Conservation (phyloP, 2,113 vertebrate species). For the Engraulis encrasicolus region DNA sequence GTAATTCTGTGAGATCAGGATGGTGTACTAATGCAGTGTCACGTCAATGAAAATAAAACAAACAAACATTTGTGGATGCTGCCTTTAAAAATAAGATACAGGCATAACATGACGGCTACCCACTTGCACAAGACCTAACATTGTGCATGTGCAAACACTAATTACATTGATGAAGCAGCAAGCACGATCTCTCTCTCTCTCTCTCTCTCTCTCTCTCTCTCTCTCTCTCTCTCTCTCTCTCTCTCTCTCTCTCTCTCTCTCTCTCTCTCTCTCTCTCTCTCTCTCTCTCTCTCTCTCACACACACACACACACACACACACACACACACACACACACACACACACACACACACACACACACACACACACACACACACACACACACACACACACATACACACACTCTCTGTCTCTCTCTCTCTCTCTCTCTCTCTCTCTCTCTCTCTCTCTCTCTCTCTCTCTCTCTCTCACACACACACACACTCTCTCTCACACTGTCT, state of each 20-base stretch:
- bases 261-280: too few relatives aligned
- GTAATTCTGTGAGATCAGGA: too few relatives aligned
- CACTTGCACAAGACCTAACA: conserved; percentile 33
- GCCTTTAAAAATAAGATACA: neutral
- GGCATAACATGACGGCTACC: neutral
- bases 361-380: neutral
- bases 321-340: neutral
- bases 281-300: neutral
- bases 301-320: neutral
- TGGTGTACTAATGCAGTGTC: neutral
- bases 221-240: neutral
- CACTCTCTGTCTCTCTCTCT: neutral
- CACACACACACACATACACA: neutral
- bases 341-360: neutral
- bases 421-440: too few relatives aligned
- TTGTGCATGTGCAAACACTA: neutral
- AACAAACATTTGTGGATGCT: neutral
- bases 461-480: neutral
- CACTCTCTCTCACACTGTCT: neutral
- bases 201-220: neutral
- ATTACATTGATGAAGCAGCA: neutral
- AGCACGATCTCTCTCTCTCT: neutral
- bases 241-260: neutral
- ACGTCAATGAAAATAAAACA: neutral
- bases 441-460: neutral